These are phyloP conservation scores for Aplysia californica DNA, from an alignment of 1,140 invertebrate species.

Conservation along the genomic window DNA sequence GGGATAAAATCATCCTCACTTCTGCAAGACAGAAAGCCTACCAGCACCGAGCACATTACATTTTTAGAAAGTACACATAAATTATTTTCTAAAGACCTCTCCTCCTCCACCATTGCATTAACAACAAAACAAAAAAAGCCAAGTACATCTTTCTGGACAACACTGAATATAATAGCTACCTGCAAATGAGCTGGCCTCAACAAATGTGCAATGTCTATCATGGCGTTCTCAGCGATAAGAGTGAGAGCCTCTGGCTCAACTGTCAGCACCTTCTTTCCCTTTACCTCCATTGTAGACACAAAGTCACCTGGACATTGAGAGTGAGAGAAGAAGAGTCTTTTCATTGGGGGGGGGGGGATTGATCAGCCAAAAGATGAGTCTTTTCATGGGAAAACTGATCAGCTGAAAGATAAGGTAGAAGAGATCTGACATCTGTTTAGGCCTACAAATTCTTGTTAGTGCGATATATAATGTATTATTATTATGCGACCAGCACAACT, in stretches of 20 bases:
- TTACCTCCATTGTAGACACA: constrained; percentile 66
- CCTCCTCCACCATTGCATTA: no score
- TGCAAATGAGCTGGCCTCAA: constrained; percentile 65
- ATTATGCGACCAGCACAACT: no score
- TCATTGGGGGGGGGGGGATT: neutral
- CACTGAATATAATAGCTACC: constrained; percentile 39
- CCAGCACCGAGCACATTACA: no score
- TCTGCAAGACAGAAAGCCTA: no score
- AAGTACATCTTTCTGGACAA: no score
- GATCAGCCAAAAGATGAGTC: neutral
- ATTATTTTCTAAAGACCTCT: no score
- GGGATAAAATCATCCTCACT: no score
- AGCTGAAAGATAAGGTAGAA: neutral
- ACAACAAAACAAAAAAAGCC: no score
- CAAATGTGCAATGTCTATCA: constrained; percentile 67
- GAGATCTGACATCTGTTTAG: no score
- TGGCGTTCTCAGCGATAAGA: constrained; percentile 62
- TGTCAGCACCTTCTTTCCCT: constrained; percentile 59
- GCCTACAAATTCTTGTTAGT: no score
- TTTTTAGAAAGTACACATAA: no score
- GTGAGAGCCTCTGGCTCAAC: constrained; percentile 65
- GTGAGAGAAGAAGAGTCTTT: neutral
- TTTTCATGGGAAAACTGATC: neutral
- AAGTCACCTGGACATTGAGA: constrained; percentile 58
- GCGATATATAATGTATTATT: no score